Conservation (phyloP, 2,113 vertebrate species). For the Papio anubis region DNA sequence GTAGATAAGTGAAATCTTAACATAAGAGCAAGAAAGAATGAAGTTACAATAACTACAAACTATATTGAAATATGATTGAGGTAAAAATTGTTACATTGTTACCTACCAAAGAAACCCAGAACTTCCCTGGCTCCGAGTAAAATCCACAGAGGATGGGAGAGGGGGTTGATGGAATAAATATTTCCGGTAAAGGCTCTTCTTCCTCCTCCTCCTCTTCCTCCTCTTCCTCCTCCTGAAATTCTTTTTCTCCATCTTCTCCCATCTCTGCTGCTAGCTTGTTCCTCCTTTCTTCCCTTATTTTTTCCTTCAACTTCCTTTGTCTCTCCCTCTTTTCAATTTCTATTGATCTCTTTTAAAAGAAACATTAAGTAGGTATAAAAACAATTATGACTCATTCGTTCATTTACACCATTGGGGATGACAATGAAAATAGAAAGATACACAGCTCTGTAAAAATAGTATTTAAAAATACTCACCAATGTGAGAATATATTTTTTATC, state of each 20-base stretch:
- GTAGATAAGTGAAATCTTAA: not conserved
- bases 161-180: constrained; percentile 87
- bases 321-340: constrained; percentile 83
- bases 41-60: not conserved
- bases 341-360: constrained; percentile 85
- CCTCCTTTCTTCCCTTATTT: constrained; percentile 76
- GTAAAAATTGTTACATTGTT: not conserved
- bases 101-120: constrained; percentile 96
- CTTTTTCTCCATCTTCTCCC: constrained; percentile 75
- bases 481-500: not conserved
- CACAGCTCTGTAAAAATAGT: not conserved
- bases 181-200: constrained; percentile 86
- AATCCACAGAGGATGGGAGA: constrained; percentile 93
- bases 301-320: constrained; percentile 71
- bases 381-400: not conserved
- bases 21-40: not conserved
- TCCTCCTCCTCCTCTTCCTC: constrained; percentile 78
- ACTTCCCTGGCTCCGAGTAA: constrained; percentile 91
- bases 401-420: not conserved
- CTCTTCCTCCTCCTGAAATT: constrained; percentile 71
- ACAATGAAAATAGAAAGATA: not conserved
- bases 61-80: not conserved
- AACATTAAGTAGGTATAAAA: constrained; percentile 54
- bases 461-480: not conserved
- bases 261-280: constrained; percentile 76